A percentile compares a stretch with the other conserved stretches of the same genome.
Conservation (phyloP, 2,888 invertebrate genomes). For the Limenitis camilla region DNA sequence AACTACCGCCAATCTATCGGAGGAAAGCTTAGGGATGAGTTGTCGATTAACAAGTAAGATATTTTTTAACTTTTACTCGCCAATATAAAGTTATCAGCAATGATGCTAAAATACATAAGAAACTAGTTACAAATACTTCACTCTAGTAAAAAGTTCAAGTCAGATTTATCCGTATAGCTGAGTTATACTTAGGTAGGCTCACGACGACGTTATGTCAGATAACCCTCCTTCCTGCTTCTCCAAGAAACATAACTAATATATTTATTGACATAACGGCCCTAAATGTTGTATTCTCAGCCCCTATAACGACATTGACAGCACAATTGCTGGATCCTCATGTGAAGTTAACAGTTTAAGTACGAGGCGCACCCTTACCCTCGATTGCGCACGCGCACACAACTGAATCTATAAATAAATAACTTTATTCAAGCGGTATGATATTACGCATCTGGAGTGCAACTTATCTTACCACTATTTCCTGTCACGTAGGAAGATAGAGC, state of each 20-base stretch:
- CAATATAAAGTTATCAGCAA: too few relatives aligned
- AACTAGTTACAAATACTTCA: too few relatives aligned
- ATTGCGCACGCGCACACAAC: constrained; percentile 21
- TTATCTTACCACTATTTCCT: constrained; percentile 25
- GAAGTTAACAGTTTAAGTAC: constrained; percentile 26
- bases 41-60: too few relatives aligned
- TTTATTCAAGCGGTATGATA: constrained; percentile 33
- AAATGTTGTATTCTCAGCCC: constrained; percentile 18
- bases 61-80: too few relatives aligned
- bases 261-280: constrained; percentile 11
- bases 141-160: too few relatives aligned
- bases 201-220: not conserved
- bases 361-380: constrained; percentile 27
- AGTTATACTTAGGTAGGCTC: not conserved
- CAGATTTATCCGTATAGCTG: too few relatives aligned
- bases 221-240: not conserved
- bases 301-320: constrained; percentile 31
- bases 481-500: constrained; percentile 10
- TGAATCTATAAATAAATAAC: constrained; percentile 37
- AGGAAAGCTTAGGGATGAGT: too few relatives aligned
- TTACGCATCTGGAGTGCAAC: constrained; percentile 31
- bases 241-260: not conserved
- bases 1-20: too few relatives aligned
- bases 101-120: too few relatives aligned
- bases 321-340: constrained; percentile 30